phyloP scores from a whole-genome alignment of 2,113 vertebrate species.

The Panurus biarmicus region DNA sequence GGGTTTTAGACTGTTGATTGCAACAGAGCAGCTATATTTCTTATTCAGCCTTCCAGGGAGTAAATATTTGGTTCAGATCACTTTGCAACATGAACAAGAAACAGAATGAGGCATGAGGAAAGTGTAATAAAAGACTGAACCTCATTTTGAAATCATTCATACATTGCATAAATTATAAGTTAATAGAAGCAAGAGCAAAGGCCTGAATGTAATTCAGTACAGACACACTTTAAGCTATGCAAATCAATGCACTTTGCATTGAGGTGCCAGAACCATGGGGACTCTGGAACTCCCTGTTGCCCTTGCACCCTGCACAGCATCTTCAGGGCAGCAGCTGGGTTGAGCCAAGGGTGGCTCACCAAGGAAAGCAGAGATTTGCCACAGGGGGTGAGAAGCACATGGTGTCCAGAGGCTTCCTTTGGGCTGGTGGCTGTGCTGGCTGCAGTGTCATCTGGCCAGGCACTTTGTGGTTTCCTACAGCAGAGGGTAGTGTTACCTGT shows the following conservation, averaged over 20 bases:
- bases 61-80: not conserved
- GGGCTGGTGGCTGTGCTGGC: not conserved
- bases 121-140: not conserved
- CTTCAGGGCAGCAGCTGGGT: not conserved
- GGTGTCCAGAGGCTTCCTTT: not conserved
- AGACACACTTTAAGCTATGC: not conserved
- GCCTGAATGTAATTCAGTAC: not conserved
- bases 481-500: not conserved
- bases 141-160: not conserved
- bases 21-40: not conserved
- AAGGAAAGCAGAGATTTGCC: not conserved
- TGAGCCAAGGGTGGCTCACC: not conserved
- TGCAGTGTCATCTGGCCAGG: fast-evolving
- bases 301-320: fast-evolving
- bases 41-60: not conserved
- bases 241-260: not conserved
- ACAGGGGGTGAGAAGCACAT: fast-evolving
- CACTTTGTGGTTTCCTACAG: not conserved
- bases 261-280: not conserved
- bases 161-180: not conserved
- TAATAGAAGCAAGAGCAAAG: not conserved
- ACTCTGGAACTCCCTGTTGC: fast-evolving
- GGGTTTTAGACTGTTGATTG: not conserved
- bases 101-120: not conserved
- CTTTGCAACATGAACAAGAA: not conserved